Base-by-base conservation (phyloP, 2,888 invertebrate genomes). In the Orthonevra nobilis region DNA sequence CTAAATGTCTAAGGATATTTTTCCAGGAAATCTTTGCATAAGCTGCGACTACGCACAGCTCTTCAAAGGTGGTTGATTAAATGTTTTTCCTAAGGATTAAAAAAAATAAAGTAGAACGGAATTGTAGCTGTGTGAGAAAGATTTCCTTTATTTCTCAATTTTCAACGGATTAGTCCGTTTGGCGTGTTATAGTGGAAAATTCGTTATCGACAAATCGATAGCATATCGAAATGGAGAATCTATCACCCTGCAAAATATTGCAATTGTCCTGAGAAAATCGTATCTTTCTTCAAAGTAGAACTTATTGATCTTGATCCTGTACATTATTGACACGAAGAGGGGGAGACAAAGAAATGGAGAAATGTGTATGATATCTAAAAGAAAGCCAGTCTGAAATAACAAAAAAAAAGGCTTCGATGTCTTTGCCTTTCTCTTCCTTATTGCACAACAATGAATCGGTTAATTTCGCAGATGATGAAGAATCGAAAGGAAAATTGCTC, bases 371-470 rank as follows among this genome's bases (percentile, higher is more conserved):
- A 40, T 10, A 34, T 19, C 32, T 0, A 56, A 12, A 63, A 9
- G n/a, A 66, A 19, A 36, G n/a, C 28, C 28, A 34, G n/a, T n/a
- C n/a, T 5, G 28, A 17, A 30, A 23, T 26, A 17, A 30, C 34
- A 54, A 68, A 64, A 30, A 46, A 68, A 69, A 69, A 77, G 58
- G 64, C 77, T 77, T 77, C 72, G 26, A 60, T 75, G 72, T 72
- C 72, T 44, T 64, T 64, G 72, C 64, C 77, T 77, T 72, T 77
- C 77, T 77, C 60, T 60, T 52, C 40, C 60, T 72, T 77, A 77
- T 77, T 77, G 77, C 77, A 77, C 77, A 77, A 77, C 77, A 77
- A 77, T 77, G 72, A 72, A 66, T 72, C 60, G 72, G 77, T 77
- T 77, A 77, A 77, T 77, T 77, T 77, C 70, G 77, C 72, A 77